These are phyloP conservation scores for Fragum sueziense DNA, from an alignment of 2,888 invertebrate genomes.

Conservation along the genomic window DNA sequence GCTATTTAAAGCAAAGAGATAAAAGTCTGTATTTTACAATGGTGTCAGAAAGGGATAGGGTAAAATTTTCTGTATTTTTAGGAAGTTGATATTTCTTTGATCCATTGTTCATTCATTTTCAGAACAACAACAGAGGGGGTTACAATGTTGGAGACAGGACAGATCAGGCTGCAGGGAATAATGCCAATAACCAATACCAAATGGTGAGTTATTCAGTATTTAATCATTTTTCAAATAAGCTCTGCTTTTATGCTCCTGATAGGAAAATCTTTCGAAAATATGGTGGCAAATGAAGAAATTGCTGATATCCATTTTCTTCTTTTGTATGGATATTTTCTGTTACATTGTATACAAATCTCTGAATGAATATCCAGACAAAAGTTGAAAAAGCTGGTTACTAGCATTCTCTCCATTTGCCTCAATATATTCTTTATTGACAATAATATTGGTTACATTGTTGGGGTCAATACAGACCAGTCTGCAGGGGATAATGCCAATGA, in stretches of 20 bases:
- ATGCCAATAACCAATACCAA: slow-evolving; percentile 78
- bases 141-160: slow-evolving; percentile 81
- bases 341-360: background rate
- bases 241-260: background rate
- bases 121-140: slow-evolving; percentile 82
- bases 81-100: no score
- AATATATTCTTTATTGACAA: no score
- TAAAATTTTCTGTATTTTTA: no score
- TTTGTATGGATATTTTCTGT: background rate
- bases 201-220: slow-evolving; percentile 79
- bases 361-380: background rate
- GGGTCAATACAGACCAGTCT: no score
- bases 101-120: slow-evolving; percentile 26
- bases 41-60: no score
- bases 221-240: background rate
- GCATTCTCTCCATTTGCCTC: background rate
- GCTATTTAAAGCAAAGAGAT: no score
- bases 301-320: slow-evolving; percentile 1
- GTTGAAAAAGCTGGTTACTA: background rate
- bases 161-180: slow-evolving; percentile 62
- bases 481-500: no score
- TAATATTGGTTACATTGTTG: no score
- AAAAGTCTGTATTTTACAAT: no score
- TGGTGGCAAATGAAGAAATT: background rate
- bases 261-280: background rate